Evolutionary conservation across 2,888 invertebrate species (phyloP).

Genomic region (Tolmerus cingulatus): DNA sequence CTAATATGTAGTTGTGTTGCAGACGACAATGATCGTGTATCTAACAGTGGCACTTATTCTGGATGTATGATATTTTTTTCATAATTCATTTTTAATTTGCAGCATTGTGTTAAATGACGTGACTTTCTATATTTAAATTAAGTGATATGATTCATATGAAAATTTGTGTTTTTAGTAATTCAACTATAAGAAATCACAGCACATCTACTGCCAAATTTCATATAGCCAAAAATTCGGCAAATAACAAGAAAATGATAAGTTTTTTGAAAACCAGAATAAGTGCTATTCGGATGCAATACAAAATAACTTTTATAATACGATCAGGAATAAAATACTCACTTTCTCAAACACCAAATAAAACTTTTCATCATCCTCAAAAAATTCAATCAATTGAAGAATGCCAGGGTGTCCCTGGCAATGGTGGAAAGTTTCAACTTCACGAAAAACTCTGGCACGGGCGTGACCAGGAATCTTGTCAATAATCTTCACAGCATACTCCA

Average conservation of each 20-base stretch:
- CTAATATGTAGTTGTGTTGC: neutral
- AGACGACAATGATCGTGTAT: neutral
- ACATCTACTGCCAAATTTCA: too few species aligned
- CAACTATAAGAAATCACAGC: neutral
- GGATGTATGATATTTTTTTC: neutral
- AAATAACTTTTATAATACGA: neutral
- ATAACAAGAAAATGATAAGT: neutral
- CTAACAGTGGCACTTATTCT: neutral
- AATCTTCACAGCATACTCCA: slow-evolving; percentile 97
- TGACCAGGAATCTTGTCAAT: slow-evolving; percentile 95
- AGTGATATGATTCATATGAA: neutral
- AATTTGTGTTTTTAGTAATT: neutral
- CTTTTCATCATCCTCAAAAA: slow-evolving; percentile 95
- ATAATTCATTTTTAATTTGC: neutral
- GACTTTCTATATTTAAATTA: neutral
- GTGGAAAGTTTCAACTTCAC: slow-evolving; percentile 98
- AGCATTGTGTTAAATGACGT: neutral
- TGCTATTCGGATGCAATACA: neutral
- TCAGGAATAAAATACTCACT: slow-evolving; percentile 62
- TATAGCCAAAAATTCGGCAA: neutral
- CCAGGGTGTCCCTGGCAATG: slow-evolving; percentile 97
- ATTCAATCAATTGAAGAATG: slow-evolving; percentile 96
- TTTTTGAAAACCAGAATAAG: neutral
- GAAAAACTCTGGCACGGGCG: slow-evolving; percentile 91
- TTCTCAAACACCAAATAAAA: slow-evolving; percentile 99